Conservation (phyloP, 2,888 invertebrate genomes). For the Leptopilina drosophilae region DNA sequence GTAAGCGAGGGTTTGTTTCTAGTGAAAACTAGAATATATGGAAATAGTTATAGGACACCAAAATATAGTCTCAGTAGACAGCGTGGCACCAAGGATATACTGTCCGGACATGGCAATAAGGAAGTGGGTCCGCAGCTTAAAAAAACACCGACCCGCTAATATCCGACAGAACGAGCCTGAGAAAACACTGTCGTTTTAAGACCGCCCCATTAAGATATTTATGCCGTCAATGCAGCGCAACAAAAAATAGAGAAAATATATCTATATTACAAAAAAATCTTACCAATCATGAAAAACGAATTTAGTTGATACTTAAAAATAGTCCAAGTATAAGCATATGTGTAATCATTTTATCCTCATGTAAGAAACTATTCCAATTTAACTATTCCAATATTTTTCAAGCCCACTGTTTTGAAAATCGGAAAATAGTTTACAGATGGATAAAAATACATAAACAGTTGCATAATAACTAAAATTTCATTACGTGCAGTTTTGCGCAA, state of each 20-base stretch:
- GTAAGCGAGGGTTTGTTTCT: not conserved
- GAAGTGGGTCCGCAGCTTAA: slow-evolving; percentile 75
- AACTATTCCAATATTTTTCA: no score
- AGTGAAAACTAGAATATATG: slow-evolving; percentile 9
- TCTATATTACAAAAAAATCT: not conserved
- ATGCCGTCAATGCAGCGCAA: slow-evolving; percentile 54
- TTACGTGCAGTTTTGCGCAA: no score
- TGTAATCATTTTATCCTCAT: no score
- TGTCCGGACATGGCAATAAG: slow-evolving; percentile 69
- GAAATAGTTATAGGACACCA: slow-evolving; percentile 45
- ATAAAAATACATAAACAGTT: no score
- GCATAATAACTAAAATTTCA: no score
- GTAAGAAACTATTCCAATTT: no score
- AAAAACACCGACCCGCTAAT: slow-evolving; percentile 75
- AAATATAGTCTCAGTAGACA: slow-evolving; percentile 56
- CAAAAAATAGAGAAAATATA: slow-evolving; percentile 20
- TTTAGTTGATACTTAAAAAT: no score
- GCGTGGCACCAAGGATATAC: slow-evolving; percentile 56
- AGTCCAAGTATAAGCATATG: no score
- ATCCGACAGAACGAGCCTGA: slow-evolving; percentile 72
- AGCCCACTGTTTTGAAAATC: no score
- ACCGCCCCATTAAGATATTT: slow-evolving; percentile 54
- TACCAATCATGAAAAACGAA: no score
- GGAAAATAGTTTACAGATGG: no score
- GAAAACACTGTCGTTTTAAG: slow-evolving; percentile 68